Evolutionary conservation across 2,113 vertebrate genomes (phyloP).

Genomic region (Sminthopsis crassicaudata): DNA sequence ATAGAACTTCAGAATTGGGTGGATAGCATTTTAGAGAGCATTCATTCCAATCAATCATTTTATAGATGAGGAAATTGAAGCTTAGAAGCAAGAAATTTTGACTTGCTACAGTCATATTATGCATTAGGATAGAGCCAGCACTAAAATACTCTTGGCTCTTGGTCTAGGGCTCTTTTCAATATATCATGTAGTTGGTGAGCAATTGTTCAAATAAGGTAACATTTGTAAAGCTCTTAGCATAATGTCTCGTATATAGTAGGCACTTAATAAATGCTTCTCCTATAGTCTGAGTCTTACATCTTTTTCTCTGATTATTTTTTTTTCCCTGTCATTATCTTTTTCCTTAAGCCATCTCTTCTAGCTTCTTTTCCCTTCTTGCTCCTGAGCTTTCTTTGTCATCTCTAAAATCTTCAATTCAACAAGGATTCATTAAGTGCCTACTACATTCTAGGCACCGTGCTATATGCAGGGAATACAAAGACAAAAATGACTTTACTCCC

Average conservation of each 20-base stretch:
- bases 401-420: background rate
- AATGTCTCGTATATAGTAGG: background rate
- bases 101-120: background rate
- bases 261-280: background rate
- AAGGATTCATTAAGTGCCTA: background rate
- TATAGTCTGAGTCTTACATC: background rate
- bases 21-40: background rate
- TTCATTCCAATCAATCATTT: background rate
- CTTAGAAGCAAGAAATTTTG: background rate
- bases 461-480: background rate
- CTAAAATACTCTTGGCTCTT: background rate
- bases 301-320: background rate
- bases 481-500: background rate
- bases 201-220: background rate
- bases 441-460: background rate
- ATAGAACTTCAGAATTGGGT: background rate
- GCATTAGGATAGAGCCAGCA: background rate
- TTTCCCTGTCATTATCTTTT: background rate
- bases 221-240: background rate
- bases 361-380: background rate
- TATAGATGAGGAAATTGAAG: background rate
- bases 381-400: background rate
- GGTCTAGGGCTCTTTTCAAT: background rate
- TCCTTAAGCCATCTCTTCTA: background rate
- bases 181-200: background rate